Conservation (phyloP, 2,888 invertebrate genomes). For the Drosophila mayaguana region DNA sequence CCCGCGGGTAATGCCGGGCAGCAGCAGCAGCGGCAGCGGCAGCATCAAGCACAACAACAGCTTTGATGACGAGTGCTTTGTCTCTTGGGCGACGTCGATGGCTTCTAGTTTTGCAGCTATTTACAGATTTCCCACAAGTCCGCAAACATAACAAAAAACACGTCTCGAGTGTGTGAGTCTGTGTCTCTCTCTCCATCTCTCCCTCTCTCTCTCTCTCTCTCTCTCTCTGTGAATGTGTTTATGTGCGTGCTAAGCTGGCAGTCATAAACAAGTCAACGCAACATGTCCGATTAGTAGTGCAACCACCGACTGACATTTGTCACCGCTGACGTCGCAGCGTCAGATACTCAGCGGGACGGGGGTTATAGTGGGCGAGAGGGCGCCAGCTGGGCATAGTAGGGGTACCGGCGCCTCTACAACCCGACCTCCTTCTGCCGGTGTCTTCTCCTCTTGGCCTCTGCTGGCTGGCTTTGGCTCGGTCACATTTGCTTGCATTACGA, state of each 20-base stretch:
- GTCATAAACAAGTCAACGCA: conserved; percentile 80
- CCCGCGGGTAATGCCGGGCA: conserved; percentile 41
- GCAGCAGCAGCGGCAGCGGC: conserved; percentile 14
- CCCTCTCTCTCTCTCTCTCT: conserved; percentile 6
- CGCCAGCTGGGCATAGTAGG: neutral
- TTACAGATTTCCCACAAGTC: conserved; percentile 79
- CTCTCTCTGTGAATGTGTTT: conserved; percentile 28
- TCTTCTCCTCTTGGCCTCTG: conserved; percentile 12
- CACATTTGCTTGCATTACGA: conserved; percentile 79
- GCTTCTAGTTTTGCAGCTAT: conserved; percentile 75
- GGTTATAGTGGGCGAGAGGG: neutral
- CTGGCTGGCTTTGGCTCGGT: conserved; percentile 58
- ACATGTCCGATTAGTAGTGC: conserved; percentile 79
- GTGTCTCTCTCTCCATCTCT: conserved; percentile 10
- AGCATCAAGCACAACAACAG: conserved; percentile 23
- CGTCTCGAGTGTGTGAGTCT: conserved; percentile 29
- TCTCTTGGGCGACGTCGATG: conserved; percentile 63
- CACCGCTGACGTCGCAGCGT: conserved; percentile 60
- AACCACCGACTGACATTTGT: conserved; percentile 78
- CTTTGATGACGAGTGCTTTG: conserved; percentile 64
- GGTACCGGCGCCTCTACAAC: neutral
- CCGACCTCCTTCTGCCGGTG: too few species aligned
- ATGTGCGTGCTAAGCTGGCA: conserved; percentile 68
- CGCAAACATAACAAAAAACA: conserved; percentile 58
- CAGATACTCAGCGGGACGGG: conserved; percentile 12